Percentiles rank a stretch among this genome's conserved stretches.
Conservation (phyloP, 2,888 invertebrate genomes). For the Disparrhopalites patrizii region DNA sequence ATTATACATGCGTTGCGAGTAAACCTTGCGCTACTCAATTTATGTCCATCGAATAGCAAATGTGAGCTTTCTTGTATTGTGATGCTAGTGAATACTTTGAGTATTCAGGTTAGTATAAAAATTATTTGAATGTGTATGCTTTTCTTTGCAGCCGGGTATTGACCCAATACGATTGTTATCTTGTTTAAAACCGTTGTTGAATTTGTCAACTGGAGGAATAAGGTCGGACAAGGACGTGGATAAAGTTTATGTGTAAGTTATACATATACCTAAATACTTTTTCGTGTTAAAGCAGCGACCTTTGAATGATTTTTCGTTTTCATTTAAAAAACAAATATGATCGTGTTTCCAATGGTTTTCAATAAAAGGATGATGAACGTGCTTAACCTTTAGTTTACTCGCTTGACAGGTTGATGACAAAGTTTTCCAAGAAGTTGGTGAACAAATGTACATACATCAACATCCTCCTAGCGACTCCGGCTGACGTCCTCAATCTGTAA, state of each 20-base stretch:
- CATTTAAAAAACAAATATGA: neutral
- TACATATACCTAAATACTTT: neutral
- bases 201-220: slow-evolving; percentile 77
- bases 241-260: slow-evolving; percentile 73
- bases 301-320: neutral
- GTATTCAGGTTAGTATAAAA: too few relatives aligned
- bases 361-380: neutral
- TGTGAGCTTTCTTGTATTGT: too few relatives aligned
- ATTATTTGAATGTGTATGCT: too few relatives aligned
- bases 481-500: slow-evolving; percentile 72
- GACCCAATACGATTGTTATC: slow-evolving; percentile 83
- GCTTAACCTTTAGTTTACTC: slow-evolving; percentile 11
- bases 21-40: too few relatives aligned
- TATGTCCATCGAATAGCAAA: too few relatives aligned
- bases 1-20: too few relatives aligned
- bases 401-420: slow-evolving; percentile 82
- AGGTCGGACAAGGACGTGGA: slow-evolving; percentile 81
- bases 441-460: slow-evolving; percentile 93
- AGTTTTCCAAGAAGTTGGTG: slow-evolving; percentile 90
- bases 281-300: neutral
- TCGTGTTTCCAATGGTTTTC: neutral
- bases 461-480: slow-evolving; percentile 80
- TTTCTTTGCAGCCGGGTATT: slow-evolving; percentile 89
- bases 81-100: too few relatives aligned
- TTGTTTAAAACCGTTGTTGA: slow-evolving; percentile 78